A percentile compares a stretch with the other conserved stretches of the same genome.
Conservation (phyloP, 2,888 invertebrate species). For the Aphidius colemani region DNA sequence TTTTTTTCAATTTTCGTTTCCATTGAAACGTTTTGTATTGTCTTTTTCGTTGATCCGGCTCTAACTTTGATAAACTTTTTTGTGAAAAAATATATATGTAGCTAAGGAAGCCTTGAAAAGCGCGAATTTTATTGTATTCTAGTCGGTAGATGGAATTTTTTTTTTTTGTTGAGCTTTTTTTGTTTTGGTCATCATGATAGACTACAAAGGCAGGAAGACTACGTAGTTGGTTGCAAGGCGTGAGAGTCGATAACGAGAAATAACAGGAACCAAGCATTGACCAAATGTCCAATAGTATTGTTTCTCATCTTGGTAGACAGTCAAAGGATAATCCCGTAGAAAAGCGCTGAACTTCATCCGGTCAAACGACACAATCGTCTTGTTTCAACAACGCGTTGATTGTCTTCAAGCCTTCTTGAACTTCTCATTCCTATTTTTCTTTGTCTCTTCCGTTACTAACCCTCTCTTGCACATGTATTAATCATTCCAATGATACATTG, state of each 20-base stretch:
- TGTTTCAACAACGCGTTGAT: constrained; percentile 42
- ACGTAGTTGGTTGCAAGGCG: constrained; percentile 40
- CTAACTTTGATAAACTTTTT: constrained; percentile 15
- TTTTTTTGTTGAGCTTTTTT: constrained; percentile 11
- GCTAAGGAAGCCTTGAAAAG: constrained; percentile 9
- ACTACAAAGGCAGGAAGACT: constrained; percentile 37
- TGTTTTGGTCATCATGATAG: constrained; percentile 24
- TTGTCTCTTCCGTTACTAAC: constrained; percentile 14
- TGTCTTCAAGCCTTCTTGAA: constrained; percentile 29
- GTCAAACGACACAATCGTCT: constrained; percentile 45
- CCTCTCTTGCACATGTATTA: not conserved
- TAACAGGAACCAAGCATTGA: constrained; percentile 36
- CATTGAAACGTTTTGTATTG: constrained; percentile 2
- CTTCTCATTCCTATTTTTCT: constrained; percentile 9
- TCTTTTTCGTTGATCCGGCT: constrained; percentile 11
- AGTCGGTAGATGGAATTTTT: constrained; percentile 9
- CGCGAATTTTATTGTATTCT: constrained; percentile 12
- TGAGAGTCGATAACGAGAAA: constrained; percentile 49
- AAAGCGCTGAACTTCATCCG: constrained; percentile 45
- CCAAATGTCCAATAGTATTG: constrained; percentile 38
- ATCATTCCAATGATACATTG: not conserved
- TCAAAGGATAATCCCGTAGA: constrained; percentile 52
- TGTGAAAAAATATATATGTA: no score
- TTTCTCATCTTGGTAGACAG: constrained; percentile 47
- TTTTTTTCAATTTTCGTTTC: not conserved